These are phyloP conservation scores for Xestobium rufovillosum DNA, from an alignment of 2,888 invertebrate genomes.

Conservation along the genomic window DNA sequence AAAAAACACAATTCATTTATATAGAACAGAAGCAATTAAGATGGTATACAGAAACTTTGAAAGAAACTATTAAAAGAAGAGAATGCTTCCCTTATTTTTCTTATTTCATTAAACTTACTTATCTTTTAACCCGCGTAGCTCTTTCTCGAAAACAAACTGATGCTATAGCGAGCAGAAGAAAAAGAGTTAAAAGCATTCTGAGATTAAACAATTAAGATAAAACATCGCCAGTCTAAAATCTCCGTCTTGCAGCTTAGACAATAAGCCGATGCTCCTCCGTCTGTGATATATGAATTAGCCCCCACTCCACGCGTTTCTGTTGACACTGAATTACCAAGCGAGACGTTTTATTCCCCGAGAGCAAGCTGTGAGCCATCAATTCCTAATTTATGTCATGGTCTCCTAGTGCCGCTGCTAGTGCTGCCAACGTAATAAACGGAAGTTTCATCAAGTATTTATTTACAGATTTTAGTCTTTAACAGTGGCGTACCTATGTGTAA, in stretches of 20 bases:
- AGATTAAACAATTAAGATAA: constrained; percentile 39
- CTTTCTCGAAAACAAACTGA: neutral
- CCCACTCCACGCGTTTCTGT: neutral
- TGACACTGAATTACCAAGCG: neutral
- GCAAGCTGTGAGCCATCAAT: neutral
- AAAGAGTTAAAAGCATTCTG: constrained; percentile 41
- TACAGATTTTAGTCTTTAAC: too few species aligned
- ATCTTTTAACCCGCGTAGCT: constrained; percentile 3
- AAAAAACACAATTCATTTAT: too few species aligned
- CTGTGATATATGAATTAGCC: constrained; percentile 2
- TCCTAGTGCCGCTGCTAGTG: too few species aligned
- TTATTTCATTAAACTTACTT: neutral
- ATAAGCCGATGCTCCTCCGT: constrained; percentile 1
- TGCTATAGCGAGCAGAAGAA: constrained; percentile 25
- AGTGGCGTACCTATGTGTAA: too few species aligned
- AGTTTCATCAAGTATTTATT: too few species aligned
- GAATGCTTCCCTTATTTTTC: neutral
- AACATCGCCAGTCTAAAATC: constrained; percentile 25
- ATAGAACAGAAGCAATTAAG: too few species aligned
- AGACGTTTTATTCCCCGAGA: neutral
- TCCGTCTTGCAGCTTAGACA: constrained; percentile 2
- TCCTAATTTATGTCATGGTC: constrained; percentile 1
- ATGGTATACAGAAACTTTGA: too few species aligned
- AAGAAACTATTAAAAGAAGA: neutral
- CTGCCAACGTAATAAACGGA: too few species aligned